Conservation (phyloP, 2,797 vertebrate genomes). For the Rousettus madagascariensis region DNA sequence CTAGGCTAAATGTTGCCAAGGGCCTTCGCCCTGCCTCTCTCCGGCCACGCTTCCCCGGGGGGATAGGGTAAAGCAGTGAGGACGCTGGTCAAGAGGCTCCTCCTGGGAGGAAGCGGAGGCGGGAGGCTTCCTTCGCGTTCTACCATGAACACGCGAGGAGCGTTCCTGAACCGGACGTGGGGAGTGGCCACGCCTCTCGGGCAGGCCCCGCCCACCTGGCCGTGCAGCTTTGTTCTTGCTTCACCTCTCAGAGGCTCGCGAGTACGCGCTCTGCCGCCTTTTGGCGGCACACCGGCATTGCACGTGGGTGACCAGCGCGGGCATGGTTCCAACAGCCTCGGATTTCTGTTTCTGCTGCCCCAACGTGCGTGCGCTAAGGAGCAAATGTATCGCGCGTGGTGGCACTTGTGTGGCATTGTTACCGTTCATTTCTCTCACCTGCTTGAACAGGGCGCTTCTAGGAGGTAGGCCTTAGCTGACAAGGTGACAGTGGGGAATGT, state of each 20-base stretch:
- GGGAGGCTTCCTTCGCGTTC: background rate
- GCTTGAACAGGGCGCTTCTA: background rate
- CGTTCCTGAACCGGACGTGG: background rate
- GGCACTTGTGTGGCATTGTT: fast-evolving
- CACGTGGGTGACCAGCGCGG: background rate
- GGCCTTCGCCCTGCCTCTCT: background rate
- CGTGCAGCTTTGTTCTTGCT: background rate
- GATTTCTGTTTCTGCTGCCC: background rate
- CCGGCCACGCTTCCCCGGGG: background rate
- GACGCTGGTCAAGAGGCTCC: no score
- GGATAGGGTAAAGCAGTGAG: background rate
- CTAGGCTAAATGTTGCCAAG: background rate
- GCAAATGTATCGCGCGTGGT: background rate
- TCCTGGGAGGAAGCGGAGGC: background rate
- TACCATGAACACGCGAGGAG: background rate
- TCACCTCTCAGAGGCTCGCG: fast-evolving
- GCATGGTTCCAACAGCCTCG: background rate
- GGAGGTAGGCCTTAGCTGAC: background rate
- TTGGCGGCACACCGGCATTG: background rate
- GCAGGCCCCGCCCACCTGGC: background rate
- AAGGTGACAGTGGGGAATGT: background rate
- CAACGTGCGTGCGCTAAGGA: background rate
- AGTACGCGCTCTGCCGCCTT: background rate
- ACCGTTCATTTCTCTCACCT: background rate
- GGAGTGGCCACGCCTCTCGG: background rate